phyloP scores from a whole-genome alignment of 2,888 invertebrate genomes.

The Bombylius discolor region DNA sequence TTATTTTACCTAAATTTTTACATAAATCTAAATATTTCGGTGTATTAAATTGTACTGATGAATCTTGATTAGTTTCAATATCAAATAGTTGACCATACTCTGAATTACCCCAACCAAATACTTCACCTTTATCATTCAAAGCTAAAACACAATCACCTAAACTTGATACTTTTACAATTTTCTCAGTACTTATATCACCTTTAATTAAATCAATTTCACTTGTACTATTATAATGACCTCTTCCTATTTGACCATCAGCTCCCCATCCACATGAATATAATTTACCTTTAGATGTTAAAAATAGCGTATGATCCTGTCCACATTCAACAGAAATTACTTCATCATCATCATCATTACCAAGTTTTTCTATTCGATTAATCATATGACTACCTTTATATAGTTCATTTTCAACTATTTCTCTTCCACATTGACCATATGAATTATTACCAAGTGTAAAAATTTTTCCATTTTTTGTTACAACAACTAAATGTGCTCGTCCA shows the following conservation, averaged over 20 bases:
- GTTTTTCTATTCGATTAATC: conserved; percentile 49
- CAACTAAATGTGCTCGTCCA: conserved; percentile 75
- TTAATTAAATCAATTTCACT: conserved; percentile 47
- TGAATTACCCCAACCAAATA: conserved; percentile 95
- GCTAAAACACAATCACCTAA: conserved; percentile 81
- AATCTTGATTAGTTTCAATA: conserved; percentile 22
- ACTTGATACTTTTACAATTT: conserved; percentile 65
- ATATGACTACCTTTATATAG: conserved; percentile 53
- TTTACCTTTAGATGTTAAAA: conserved; percentile 62
- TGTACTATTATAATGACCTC: conserved; percentile 52
- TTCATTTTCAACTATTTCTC: conserved; percentile 63
- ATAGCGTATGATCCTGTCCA: conserved; percentile 72
- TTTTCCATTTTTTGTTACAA: conserved; percentile 66
- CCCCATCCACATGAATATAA: conserved; percentile 89
- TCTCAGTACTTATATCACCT: conserved; percentile 74
- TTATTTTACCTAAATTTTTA: conserved; percentile 57
- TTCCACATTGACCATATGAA: conserved; percentile 85
- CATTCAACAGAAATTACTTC: conserved; percentile 50
- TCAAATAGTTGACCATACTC: conserved; percentile 74
- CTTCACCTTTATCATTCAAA: conserved; percentile 73
- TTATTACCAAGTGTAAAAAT: conserved; percentile 83
- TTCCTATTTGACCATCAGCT: conserved; percentile 87
- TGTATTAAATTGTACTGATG: conserved; percentile 56
- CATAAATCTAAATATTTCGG: conserved; percentile 54
- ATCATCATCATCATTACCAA: conserved; percentile 48